Conservation (phyloP, 1,140 invertebrate species). For the Anastatus disparis region DNA sequence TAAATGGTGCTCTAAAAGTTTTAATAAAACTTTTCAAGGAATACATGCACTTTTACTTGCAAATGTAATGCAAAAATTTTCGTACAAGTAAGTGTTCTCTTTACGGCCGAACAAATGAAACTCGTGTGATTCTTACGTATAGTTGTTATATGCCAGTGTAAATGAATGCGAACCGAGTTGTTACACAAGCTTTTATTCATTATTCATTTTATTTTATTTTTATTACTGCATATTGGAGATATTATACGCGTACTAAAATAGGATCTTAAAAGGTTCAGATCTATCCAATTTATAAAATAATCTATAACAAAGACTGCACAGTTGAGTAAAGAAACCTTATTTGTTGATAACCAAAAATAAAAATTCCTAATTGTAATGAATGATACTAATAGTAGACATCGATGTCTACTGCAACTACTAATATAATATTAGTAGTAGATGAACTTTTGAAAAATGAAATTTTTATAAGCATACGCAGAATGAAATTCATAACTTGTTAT, state of each 20-base stretch:
- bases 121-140: conserved; percentile 27
- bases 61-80: conserved; percentile 9
- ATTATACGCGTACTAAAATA: not conserved
- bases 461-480: not conserved
- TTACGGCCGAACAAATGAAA: conserved; percentile 17
- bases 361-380: conserved; percentile 8
- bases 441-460: not conserved
- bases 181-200: conserved; percentile 14
- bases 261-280: not conserved
- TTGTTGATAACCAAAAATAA: conserved; percentile 8
- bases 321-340: not conserved
- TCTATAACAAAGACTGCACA: conserved; percentile 25
- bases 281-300: conserved; percentile 12
- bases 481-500: conserved; percentile 1
- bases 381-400: too few relatives aligned
- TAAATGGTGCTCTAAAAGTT: conserved; percentile 4
- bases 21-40: conserved; percentile 1
- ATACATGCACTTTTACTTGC: conserved; percentile 8
- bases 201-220: not conserved
- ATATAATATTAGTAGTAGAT: not conserved
- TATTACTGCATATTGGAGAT: not conserved
- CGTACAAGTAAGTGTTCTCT: conserved; percentile 4
- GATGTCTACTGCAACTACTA: too few relatives aligned
- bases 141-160: conserved; percentile 10
- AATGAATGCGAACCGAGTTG: not conserved